Conservation (phyloP, 2,888 invertebrate species). For the Drosophila basisetae region DNA sequence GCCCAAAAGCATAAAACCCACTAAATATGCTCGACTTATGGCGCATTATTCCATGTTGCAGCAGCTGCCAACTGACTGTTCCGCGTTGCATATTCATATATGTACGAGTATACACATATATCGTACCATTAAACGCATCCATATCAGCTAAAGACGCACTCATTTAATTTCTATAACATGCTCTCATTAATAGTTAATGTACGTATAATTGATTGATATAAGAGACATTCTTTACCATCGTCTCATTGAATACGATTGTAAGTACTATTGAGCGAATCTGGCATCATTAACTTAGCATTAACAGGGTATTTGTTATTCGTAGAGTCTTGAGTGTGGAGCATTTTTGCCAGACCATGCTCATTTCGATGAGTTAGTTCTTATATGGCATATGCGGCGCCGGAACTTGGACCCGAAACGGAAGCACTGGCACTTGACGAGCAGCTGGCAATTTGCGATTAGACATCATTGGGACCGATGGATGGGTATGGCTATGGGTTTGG, state of each 20-base stretch:
- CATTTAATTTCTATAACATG: conserved; percentile 45
- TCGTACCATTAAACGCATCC: conserved; percentile 24
- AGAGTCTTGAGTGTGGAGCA: neutral
- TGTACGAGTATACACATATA: conserved; percentile 2
- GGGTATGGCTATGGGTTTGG: conserved; percentile 1
- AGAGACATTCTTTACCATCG: neutral
- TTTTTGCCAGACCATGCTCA: neutral
- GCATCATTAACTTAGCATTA: neutral
- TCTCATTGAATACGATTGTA: neutral
- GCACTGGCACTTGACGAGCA: conserved; percentile 74
- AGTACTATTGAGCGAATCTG: neutral
- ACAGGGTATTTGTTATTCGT: neutral
- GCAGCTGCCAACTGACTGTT: conserved; percentile 47
- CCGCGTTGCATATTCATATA: conserved; percentile 40
- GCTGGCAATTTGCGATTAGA: conserved; percentile 73
- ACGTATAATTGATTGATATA: neutral
- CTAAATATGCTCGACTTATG: conserved; percentile 76
- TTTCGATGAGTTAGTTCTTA: conserved; percentile 6
- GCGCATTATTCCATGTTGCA: conserved; percentile 63
- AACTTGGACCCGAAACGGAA: conserved; percentile 71
- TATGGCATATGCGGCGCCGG: conserved; percentile 74
- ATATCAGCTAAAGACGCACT: conserved; percentile 50
- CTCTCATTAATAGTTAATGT: conserved; percentile 9
- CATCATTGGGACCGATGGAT: conserved; percentile 32
- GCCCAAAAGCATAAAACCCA: conserved; percentile 58